Evolutionary conservation across 2,113 vertebrate genomes (phyloP), one percentile per base, ranked within the genome.

Genomic region (Sander vitreus): DNA sequence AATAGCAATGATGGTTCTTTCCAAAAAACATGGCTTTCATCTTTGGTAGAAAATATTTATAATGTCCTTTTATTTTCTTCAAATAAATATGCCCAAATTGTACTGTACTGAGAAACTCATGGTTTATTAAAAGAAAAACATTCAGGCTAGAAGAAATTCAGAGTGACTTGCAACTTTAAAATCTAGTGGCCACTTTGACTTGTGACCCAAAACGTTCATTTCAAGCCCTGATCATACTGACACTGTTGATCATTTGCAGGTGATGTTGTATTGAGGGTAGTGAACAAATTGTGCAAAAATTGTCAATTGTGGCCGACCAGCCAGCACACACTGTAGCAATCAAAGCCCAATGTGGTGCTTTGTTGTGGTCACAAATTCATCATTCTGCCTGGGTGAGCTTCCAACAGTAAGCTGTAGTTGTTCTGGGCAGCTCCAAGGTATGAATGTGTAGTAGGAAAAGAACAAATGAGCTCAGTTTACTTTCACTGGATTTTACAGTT

Each of bases 361-460:
- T 90, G 76, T 72, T 91, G 86, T 82, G 80, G 86, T 84, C 69
- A 30, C 76, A 73, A 60, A 82, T 51, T 47, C 75, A 39, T 80
- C 68, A 78, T 5, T 70, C 36, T 76, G 66, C 70, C 36, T 68
- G 67, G 39, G 74, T 1, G 47, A 73, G 54, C 58, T n/a, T 54
- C 58, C 21, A 60, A 23, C 47, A 19, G 78, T 19, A n/a, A 16
- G 70, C 67, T 54, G 33, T 1, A 54, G 33, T 33, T 51, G 11
- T 14, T 7, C 63, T 11, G 70, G 53, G 62, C 39, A 30, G 66
- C 59, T 59, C 45, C 5, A 63, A 64, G 59, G 84, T 77, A 84
- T 72, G 50, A 92, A 84, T 77, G 36, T 85, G 65, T 53, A 58
- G 18, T 14, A 75, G 70, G 18, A 76, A 69, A 54, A 79, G 55